These are phyloP conservation scores for Sphenodon punctatus DNA, from an alignment of 2,797 vertebrate species.

Conservation along the genomic window DNA sequence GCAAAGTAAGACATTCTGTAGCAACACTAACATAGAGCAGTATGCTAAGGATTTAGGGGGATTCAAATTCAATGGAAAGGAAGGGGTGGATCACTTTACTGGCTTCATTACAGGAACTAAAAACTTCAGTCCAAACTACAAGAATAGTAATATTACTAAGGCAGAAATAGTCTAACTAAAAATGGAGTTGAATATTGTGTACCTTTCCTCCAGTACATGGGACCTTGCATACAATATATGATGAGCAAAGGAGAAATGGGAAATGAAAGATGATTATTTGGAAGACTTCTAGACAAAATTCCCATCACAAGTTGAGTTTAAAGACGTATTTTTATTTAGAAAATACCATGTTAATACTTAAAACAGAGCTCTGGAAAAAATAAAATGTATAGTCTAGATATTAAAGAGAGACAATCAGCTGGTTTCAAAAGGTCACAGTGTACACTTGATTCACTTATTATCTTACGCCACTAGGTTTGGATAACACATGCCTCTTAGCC, in stretches of 20 bases:
- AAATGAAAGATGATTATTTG: slow-evolving; percentile 48
- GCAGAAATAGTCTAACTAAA: slow-evolving; percentile 34
- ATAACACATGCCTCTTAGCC: neutral
- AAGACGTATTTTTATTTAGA: neutral
- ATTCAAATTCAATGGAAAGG: slow-evolving; percentile 6
- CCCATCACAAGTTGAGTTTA: neutral
- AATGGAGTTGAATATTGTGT: slow-evolving; percentile 44
- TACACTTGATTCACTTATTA: neutral
- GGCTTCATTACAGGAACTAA: slow-evolving; percentile 43
- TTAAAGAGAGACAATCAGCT: neutral
- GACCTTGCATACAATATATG: slow-evolving; percentile 66
- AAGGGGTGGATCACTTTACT: slow-evolving; percentile 14
- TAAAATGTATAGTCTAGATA: neutral
- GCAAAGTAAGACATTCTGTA: neutral
- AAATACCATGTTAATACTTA: neutral
- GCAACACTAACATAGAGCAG: neutral
- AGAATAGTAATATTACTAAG: slow-evolving; percentile 32
- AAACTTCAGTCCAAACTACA: slow-evolving; percentile 38
- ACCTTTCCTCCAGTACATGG: slow-evolving; percentile 78
- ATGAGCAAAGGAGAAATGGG: slow-evolving; percentile 54
- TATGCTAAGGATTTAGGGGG: neutral
- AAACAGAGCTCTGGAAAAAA: neutral
- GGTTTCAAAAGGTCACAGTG: neutral
- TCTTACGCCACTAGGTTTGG: neutral
- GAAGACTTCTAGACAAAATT: slow-evolving; percentile 30